Base-by-base conservation (phyloP, 2,797 vertebrate species). In the Vultur gryphus region DNA sequence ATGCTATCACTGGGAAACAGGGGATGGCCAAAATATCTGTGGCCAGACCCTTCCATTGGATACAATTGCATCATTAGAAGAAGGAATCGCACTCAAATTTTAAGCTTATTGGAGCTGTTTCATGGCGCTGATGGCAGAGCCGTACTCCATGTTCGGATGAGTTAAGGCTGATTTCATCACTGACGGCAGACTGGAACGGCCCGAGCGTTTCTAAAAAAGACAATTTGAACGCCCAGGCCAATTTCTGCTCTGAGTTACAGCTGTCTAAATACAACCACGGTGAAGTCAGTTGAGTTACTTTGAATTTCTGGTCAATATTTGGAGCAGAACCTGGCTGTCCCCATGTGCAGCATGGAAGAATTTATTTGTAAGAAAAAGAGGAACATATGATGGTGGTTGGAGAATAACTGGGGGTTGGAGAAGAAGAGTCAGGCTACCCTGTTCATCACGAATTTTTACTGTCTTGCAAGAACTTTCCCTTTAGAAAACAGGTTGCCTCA, bases 401-500 rank as follows among this genome's bases (percentile, higher is more conserved):
- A 90, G 97, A 93, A 5, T 23, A 72, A 85, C 46, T 8, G 25
- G 15, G 17, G 18, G n/a, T 9, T 66, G 35, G 43, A 73, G 55
- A 46, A 11, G 16, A 16, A 48, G 19, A 25, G 44, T 75, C 52
- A n/a, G 69, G 21, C 73, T 93, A 10, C 66, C 44, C 72, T 20
- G 46, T 75, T 90, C 79, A 85, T 87, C 52, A 14, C 87, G 87
- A 91, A 33, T 59, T 91, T 96, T 94, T 90, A 79, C 92, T 90
- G 72, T 88, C 86, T 84, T 67, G 90, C 69, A 92, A 66, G 97
- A 97, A 33, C 87, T 95, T 93, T 84, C 90, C 90, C 90, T 72
- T 90, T 82, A 76, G 96, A 84, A 95, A 91, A 90, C 61, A 82
- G 91, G 97, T 97, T 98, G 98, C 97, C 98, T 98, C 98, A 95